A percentile compares a stretch with the other conserved stretches of the same genome.
Conservation (phyloP, 2,888 invertebrate genomes). For the Lycia hirtaria region DNA sequence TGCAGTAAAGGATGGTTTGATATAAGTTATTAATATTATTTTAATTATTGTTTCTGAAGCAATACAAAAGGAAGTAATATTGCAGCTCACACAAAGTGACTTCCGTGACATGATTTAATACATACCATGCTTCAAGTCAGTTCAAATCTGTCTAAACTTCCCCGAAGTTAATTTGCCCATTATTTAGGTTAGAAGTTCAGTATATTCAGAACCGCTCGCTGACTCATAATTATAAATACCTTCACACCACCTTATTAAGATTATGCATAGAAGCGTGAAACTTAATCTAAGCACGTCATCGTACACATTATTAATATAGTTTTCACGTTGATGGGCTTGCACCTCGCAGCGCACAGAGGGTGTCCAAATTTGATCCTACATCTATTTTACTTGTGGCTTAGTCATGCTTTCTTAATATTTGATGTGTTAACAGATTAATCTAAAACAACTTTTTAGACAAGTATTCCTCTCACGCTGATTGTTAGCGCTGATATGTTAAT, state of each 20-base stretch:
- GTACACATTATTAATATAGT: conserved; percentile 53
- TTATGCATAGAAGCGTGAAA: conserved; percentile 46
- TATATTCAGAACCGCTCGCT: not conserved
- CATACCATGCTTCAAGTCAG: not conserved
- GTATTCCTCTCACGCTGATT: too few relatives aligned
- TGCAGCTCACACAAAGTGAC: too few relatives aligned
- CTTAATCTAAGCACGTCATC: conserved; percentile 49
- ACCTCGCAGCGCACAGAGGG: conserved; percentile 35
- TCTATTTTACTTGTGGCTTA: not conserved
- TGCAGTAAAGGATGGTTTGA: too few relatives aligned
- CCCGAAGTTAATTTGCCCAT: not conserved
- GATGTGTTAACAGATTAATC: not conserved
- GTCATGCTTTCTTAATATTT: conserved; percentile 11
- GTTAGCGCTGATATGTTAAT: too few relatives aligned
- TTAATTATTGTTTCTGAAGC: too few relatives aligned
- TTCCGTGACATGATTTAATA: too few relatives aligned
- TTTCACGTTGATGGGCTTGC: conserved; percentile 50
- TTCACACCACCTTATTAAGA: conserved; percentile 29
- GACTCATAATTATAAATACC: conserved; percentile 13
- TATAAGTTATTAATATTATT: too few relatives aligned
- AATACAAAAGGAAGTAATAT: too few relatives aligned
- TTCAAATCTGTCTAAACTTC: not conserved
- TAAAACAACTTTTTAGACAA: too few relatives aligned
- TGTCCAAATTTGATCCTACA: conserved; percentile 13
- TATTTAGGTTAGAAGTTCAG: not conserved